Base-by-base conservation (phyloP, 2,888 invertebrate genomes). In the Standfussiana lucernea region DNA sequence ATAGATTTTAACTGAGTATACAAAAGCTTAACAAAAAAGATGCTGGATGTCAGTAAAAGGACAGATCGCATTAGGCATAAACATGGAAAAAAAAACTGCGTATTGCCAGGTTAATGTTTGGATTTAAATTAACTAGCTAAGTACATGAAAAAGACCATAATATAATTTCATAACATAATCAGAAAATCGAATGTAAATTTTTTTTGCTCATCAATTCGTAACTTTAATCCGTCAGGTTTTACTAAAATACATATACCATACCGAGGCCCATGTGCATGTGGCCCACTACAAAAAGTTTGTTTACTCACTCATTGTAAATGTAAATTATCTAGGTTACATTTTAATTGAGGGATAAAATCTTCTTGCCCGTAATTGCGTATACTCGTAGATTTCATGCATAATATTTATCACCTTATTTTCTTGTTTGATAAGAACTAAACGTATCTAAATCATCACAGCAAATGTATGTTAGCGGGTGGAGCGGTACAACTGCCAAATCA, bases 271-370 rank as follows among this genome's bases (percentile, higher is more conserved):
- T 32, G 1, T 56, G 15, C n/a, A 35, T 37, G 2, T 47, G n/a
- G n/a, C 53, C 53, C 24, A 53, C 4, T 53, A 32, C 7, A 28
- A 10, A 47, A 28, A 2, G n/a, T 21, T 75, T 77, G 40, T 42
- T 69, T 56, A 37, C 4, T 66, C 6, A 53, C 21, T 37, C 2
- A 42, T 18, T 4, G 42, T 15, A 45, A 28, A 56, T 6, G 15
- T 45, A 32, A 64, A 47, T n/a, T n/a, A 74, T 59, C n/a, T 82
- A 37, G 35, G 59, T 72, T 75, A 80, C 21, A 81, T 80, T 59
- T 56, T 45, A 21, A 56, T 74, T 37, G 15, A 18, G 15, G 15
- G 61, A 79, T 73, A 62, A 62, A 53, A 75, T 47, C n/a, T 28
- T n/a, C 71, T 70, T 78, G 78, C 69, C 83, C 21, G 69, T 53